Conservation (phyloP, 2,888 invertebrate genomes). For the Drosophila yooni region DNA sequence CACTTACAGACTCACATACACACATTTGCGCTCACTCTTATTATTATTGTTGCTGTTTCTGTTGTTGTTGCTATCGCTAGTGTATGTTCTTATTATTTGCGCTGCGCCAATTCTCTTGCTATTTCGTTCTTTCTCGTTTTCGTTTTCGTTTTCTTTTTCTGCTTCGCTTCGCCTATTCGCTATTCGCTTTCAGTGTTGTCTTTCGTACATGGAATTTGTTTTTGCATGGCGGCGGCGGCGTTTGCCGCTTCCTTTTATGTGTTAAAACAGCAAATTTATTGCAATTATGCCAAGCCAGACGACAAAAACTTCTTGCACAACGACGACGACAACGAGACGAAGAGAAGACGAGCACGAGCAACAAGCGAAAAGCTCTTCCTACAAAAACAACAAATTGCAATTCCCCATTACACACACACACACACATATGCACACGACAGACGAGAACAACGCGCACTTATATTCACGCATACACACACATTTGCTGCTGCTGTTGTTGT, state of each 20-base stretch:
- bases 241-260: constrained; percentile 55
- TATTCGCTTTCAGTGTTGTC: constrained; percentile 62
- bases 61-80: constrained; percentile 32
- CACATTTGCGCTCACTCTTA: constrained; percentile 30
- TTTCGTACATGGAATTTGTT: constrained; percentile 57
- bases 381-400: constrained; percentile 75
- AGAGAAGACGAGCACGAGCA: constrained; percentile 64
- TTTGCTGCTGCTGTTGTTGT: constrained; percentile 24
- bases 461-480: constrained; percentile 31
- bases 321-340: constrained; percentile 43
- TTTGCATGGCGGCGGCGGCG: constrained; percentile 45
- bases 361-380: constrained; percentile 75
- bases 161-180: constrained; percentile 54
- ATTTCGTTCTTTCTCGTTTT: constrained; percentile 46
- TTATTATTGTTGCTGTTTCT: constrained; percentile 30
- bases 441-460: constrained; percentile 50
- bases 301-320: constrained; percentile 58
- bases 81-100: constrained; percentile 70
- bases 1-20: constrained; percentile 5
- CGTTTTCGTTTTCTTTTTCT: constrained; percentile 39
- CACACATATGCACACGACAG: constrained; percentile 24
- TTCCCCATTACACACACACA: constrained; percentile 60
- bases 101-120: constrained; percentile 62
- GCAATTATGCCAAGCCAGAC: constrained; percentile 55
- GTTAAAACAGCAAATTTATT: constrained; percentile 60